These are phyloP conservation scores for Zeus faber DNA, from an alignment of 2,113 vertebrate genomes.

Conservation along the genomic window DNA sequence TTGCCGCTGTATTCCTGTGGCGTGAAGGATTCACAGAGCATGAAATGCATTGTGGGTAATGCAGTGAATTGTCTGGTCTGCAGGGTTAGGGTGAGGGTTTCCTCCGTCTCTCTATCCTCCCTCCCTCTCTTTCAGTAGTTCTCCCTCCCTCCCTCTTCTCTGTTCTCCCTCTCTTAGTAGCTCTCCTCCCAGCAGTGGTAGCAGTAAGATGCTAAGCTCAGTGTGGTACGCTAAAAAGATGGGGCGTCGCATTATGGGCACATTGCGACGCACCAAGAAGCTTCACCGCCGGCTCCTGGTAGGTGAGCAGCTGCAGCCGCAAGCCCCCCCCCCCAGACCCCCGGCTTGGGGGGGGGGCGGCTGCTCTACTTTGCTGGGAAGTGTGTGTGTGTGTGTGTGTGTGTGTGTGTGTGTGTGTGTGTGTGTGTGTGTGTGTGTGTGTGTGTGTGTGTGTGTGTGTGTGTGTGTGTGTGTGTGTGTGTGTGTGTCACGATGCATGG, in stretches of 20 bases:
- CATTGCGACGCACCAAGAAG: conserved; percentile 76
- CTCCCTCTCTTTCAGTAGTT: conserved; percentile 39
- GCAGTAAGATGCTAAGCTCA: conserved; percentile 76
- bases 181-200: conserved; percentile 42
- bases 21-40: conserved; percentile 21
- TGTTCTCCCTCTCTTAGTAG: conserved; percentile 34
- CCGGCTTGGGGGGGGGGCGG: conserved; percentile 20
- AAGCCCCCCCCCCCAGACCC: not conserved
- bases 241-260: conserved; percentile 80
- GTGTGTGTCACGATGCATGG: not conserved
- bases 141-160: not conserved
- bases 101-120: not conserved
- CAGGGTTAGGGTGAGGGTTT: not conserved
- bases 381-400: not conserved
- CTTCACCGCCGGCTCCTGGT: conserved; percentile 80
- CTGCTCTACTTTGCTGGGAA: conserved; percentile 8
- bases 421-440: conserved; percentile 7
- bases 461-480: not conserved
- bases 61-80: conserved; percentile 1
- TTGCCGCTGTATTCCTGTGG: not conserved
- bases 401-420: conserved; percentile 1
- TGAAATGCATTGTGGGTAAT: conserved; percentile 34
- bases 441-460: conserved; percentile 1
- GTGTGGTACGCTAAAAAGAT: conserved; percentile 82
- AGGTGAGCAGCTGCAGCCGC: conserved; percentile 49